Base-by-base conservation (phyloP, 1,140 invertebrate genomes). In the Cydia splendana region DNA sequence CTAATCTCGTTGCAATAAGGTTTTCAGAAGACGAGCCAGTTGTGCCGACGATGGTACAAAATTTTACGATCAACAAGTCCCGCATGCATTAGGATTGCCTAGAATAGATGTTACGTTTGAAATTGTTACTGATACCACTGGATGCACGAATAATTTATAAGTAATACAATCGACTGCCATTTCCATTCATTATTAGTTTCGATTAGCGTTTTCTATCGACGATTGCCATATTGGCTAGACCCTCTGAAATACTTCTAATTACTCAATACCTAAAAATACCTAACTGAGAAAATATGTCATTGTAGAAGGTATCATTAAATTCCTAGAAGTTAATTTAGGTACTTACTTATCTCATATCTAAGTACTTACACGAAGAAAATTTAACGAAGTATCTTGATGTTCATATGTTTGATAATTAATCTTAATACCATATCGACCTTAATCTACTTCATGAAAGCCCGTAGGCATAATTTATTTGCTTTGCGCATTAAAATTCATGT, bases 401-500 rank as follows among this genome's bases (percentile, higher is more conserved):
- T 71, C 67, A 38, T 38, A 38, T 71, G 67, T 71, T 71, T 45
- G n/a, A 71, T 71, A 71, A 71, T 71, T 71, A 71, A 71, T 71
- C 67, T 71, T 71, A 38, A 38, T 71, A 71, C 67, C 67, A 71
- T 24, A 24, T 71, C 67, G 38, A 10, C 67, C 67, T 71, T 71
- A 71, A 71, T 71, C 67, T 71, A 71, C 42, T 71, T 38, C 45
- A 71, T 51, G 13, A 57, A 75, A 42, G 73, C 20, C 73, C 38
- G 30, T 45, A 75, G 74, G 30, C 57, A 82, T 85, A 79, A 79
- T 84, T 79, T 88, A 86, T 87, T 87, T 83, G 81, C 84, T 83
- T 86, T 76, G 84, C 84, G 80, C 78, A 87, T 89, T 90, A 86
- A 91, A 87, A 87, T 87, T 83, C 85, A 88, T 88, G 84, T 88